Percentiles rank a stretch among this genome's conserved stretches.
Evolutionary conservation across 1,140 invertebrate species (phyloP).

Genomic region (Lysiphlebus fabarum): DNA sequence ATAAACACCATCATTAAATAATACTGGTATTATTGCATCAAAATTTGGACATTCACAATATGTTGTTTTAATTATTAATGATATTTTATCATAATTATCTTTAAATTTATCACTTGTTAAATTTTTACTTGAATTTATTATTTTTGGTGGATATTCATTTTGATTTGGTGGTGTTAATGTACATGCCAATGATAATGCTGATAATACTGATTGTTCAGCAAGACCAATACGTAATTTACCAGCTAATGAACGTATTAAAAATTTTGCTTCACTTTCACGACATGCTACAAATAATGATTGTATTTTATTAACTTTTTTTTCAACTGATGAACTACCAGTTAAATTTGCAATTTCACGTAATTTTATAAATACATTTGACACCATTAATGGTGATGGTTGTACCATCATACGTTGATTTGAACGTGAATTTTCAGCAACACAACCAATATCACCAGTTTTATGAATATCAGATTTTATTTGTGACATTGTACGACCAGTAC

Average conservation of each 20-base stretch:
- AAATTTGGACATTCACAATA: constrained; percentile 98
- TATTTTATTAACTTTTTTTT: constrained; percentile 91
- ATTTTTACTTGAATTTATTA: constrained; percentile 62
- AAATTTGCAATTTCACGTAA: constrained; percentile 88
- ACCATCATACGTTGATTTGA: constrained; percentile 89
- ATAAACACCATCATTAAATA: constrained; percentile 78
- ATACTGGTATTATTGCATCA: constrained; percentile 77
- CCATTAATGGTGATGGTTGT: constrained; percentile 65
- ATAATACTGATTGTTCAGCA: constrained; percentile 93
- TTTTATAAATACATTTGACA: constrained; percentile 76
- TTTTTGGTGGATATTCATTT: constrained; percentile 61
- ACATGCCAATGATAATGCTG: constrained; percentile 84
- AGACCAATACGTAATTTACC: constrained; percentile 96
- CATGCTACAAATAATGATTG: constrained; percentile 91
- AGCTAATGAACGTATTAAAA: constrained; percentile 84
- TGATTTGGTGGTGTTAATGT: constrained; percentile 68
- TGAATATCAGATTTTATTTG: constrained; percentile 84
- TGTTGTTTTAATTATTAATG: constrained; percentile 84
- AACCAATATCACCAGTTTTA: constrained; percentile 82
- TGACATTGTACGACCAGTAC: constrained; percentile 80
- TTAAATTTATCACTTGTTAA: constrained; percentile 73
- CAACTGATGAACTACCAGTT: constrained; percentile 73
- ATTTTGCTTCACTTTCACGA: constrained; percentile 84
- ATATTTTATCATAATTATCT: constrained; percentile 72
- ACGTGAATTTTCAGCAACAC: constrained; percentile 88